phyloP scores from a whole-genome alignment of 2,113 vertebrate genomes.

The Elachura formosa region DNA sequence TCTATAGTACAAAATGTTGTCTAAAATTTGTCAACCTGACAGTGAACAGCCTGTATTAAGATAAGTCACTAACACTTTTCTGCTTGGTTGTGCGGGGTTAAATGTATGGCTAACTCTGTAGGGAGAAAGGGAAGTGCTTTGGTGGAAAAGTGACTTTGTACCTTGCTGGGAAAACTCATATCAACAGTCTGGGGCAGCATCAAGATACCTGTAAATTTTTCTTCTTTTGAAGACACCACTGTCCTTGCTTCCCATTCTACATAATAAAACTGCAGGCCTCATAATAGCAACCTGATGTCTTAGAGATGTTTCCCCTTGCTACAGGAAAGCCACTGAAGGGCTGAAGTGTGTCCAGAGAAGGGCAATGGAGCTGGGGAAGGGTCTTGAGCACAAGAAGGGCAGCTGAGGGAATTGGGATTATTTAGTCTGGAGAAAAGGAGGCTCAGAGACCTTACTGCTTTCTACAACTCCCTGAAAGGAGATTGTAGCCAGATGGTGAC shows the following conservation, averaged over 20 bases:
- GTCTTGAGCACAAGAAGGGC: background rate
- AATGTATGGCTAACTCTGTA: background rate
- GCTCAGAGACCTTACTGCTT: fast-evolving
- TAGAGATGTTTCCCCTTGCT: background rate
- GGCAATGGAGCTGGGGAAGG: background rate
- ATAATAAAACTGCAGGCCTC: background rate
- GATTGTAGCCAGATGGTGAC: fast-evolving
- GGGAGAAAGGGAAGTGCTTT: background rate
- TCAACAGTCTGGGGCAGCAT: background rate
- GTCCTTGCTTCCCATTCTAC: background rate
- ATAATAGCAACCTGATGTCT: background rate
- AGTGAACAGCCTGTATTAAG: background rate
- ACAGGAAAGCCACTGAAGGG: background rate
- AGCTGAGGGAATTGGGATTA: background rate
- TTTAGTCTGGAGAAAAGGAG: background rate
- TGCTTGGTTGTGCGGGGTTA: background rate
- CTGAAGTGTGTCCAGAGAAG: background rate
- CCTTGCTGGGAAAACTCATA: background rate
- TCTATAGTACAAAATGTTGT: background rate
- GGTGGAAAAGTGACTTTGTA: background rate
- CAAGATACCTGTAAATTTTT: background rate
- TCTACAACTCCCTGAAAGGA: background rate
- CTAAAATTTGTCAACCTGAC: background rate
- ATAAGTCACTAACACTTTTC: background rate
- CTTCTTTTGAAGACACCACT: background rate